A percentile compares a stretch with the other conserved stretches of the same genome.
Conservation (phyloP, 2,113 vertebrate genomes). For the Catagonus wagneri region DNA sequence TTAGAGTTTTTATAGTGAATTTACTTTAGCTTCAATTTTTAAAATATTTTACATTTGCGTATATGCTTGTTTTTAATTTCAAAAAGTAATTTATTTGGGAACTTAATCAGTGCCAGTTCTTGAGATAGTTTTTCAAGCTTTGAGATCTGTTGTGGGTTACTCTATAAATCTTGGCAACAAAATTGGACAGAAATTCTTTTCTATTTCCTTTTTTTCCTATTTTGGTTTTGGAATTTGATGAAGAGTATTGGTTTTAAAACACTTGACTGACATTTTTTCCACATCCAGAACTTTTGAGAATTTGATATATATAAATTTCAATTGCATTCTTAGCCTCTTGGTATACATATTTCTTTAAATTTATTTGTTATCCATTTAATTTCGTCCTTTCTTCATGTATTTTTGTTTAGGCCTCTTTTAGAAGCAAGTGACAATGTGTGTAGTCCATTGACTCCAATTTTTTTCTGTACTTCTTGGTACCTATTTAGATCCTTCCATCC, state of each 20-base stretch:
- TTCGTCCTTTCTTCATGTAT: background rate
- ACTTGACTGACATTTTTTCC: background rate
- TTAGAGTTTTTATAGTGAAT: background rate
- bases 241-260: slow-evolving; percentile 31
- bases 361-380: background rate
- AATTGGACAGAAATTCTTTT: background rate
- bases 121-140: slow-evolving; percentile 34
- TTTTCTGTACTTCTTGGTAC: slow-evolving; percentile 21
- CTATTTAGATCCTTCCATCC: background rate
- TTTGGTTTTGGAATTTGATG: slow-evolving; percentile 3
- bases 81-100: slow-evolving; percentile 33
- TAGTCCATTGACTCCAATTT: background rate
- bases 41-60: background rate
- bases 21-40: background rate
- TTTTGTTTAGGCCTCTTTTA: background rate
- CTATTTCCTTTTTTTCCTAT: background rate
- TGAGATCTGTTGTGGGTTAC: background rate
- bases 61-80: slow-evolving; percentile 58
- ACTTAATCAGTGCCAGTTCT: slow-evolving; percentile 20
- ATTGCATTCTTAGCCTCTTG: background rate
- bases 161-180: slow-evolving; percentile 21
- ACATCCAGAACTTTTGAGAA: slow-evolving; percentile 36
- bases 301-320: slow-evolving; percentile 32
- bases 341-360: background rate
- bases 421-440: background rate